Conservation (phyloP, 2,113 vertebrate species). For the Pogona vitticeps region DNA sequence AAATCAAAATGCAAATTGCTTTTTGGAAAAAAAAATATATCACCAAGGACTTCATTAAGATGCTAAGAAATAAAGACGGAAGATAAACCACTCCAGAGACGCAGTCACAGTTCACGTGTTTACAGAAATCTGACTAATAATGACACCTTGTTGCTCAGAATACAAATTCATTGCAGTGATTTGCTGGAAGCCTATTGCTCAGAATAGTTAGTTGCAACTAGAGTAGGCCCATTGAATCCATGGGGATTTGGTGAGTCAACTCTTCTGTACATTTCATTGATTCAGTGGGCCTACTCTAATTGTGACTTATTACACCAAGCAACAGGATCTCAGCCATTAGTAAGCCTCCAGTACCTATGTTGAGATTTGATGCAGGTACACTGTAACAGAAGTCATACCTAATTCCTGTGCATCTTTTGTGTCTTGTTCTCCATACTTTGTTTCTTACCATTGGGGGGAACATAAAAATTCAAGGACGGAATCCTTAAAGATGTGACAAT, state of each 20-base stretch:
- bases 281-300: no score
- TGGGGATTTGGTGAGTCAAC: no score
- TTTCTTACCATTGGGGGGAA: no score
- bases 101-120: slow-evolving; percentile 27
- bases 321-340: slow-evolving; percentile 23
- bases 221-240: no score
- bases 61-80: slow-evolving; percentile 32
- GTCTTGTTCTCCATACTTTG: no score
- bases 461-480: no score
- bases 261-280: no score
- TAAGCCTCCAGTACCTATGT: slow-evolving; percentile 41
- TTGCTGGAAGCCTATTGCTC: no score
- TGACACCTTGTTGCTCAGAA: slow-evolving; percentile 24
- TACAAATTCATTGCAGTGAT: slow-evolving; percentile 41
- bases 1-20: slow-evolving; percentile 28
- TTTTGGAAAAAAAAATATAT: slow-evolving; percentile 11
- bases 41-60: slow-evolving; percentile 6
- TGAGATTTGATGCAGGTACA: slow-evolving; percentile 39
- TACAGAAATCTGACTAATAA: slow-evolving; percentile 37
- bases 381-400: slow-evolving; percentile 37
- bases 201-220: no score
- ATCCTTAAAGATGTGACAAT: no score
- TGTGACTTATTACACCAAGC: no score
- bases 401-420: slow-evolving; percentile 10
- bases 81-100: slow-evolving; percentile 32